These are phyloP conservation scores for Odontothrips loti DNA, from an alignment of 2,888 invertebrate species.

Conservation along the genomic window DNA sequence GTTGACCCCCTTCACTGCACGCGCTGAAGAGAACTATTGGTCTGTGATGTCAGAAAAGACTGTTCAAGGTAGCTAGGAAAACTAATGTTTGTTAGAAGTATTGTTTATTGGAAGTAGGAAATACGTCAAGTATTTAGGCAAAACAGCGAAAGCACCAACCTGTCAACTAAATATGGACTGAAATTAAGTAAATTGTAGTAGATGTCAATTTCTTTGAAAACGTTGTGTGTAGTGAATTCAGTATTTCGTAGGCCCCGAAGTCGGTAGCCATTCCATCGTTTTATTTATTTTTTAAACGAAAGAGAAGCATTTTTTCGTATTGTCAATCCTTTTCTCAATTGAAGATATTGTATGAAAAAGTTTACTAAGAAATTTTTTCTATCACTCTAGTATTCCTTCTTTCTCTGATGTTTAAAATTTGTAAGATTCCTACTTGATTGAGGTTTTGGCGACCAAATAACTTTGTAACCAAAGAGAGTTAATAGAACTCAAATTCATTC, in stretches of 20 bases:
- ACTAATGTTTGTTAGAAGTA: not conserved
- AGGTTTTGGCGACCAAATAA: not conserved
- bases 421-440: too few species aligned
- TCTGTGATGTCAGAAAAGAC: slow-evolving; percentile 18
- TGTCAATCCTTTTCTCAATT: too few species aligned
- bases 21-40: not conserved
- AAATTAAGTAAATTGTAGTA: not conserved
- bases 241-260: not conserved
- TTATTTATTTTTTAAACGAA: not conserved
- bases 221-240: not conserved
- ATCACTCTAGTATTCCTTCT: too few species aligned
- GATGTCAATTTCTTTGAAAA: not conserved
- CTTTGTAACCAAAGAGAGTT: not conserved
- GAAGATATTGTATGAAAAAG: too few species aligned
- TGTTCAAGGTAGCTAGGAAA: not conserved
- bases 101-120: not conserved
- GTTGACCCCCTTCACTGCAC: not conserved
- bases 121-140: not conserved
- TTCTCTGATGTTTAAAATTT: too few species aligned
- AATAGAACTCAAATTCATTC: not conserved
- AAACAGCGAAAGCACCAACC: not conserved
- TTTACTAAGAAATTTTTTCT: too few species aligned
- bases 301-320: not conserved
- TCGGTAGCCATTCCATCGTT: not conserved
- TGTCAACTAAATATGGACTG: not conserved